Percentiles rank a stretch among this genome's conserved stretches.
Evolutionary conservation across 2,797 vertebrate species (phyloP).

Genomic region (Molossus alvarezi): DNA sequence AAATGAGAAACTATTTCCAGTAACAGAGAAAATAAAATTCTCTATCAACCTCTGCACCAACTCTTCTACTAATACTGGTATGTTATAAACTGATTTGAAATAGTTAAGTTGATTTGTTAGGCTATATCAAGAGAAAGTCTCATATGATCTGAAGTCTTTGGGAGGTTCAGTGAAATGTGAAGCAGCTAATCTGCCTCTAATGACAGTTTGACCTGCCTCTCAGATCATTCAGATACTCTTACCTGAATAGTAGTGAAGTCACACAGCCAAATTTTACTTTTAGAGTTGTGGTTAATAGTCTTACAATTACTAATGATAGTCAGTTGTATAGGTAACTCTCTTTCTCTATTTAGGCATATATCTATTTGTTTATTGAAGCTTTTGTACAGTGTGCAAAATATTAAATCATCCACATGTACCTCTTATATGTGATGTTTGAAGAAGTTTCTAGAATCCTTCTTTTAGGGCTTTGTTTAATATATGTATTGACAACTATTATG

Average conservation of each 20-base stretch:
- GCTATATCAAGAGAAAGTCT: background rate
- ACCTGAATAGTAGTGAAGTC: background rate
- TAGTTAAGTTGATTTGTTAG: slow-evolving; percentile 15
- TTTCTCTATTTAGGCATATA: background rate
- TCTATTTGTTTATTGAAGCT: background rate
- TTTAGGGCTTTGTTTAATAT: background rate
- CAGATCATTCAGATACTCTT: background rate
- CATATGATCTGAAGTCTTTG: background rate
- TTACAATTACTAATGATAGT: background rate
- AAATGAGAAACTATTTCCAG: background rate
- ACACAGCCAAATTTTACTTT: background rate
- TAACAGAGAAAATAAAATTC: background rate
- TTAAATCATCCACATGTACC: background rate
- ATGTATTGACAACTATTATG: background rate
- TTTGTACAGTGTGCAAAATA: background rate
- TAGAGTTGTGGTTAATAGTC: background rate
- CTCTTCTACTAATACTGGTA: background rate
- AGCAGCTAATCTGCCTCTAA: background rate
- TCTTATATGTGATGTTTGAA: background rate
- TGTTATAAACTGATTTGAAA: background rate
- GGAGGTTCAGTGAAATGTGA: background rate
- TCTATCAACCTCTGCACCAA: background rate
- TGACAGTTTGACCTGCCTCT: background rate
- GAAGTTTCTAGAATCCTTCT: background rate
- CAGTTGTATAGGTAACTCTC: background rate